phyloP scores from a whole-genome alignment of 2,888 invertebrate genomes.

The Pachymerium ferrugineum region DNA sequence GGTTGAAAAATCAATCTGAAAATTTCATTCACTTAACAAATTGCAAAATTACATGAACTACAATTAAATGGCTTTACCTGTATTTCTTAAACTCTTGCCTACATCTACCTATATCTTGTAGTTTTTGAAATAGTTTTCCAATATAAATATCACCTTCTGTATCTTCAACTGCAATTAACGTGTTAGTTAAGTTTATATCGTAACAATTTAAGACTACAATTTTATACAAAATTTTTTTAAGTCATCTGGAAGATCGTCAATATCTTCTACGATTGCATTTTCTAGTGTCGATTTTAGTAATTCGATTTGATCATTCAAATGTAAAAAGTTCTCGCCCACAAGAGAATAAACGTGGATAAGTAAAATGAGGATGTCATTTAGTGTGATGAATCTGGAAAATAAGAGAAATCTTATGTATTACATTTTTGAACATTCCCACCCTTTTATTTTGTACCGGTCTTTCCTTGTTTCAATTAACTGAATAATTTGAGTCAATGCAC shows the following conservation, averaged over 20 bases:
- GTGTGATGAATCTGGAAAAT: neutral
- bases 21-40: neutral
- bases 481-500: slow-evolving; percentile 21
- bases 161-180: neutral
- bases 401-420: too few relatives aligned
- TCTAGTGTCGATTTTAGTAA: neutral
- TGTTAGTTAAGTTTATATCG: neutral
- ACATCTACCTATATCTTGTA: slow-evolving; percentile 48
- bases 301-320: neutral
- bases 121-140: slow-evolving; percentile 46
- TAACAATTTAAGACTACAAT: neutral
- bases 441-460: neutral
- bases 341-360: slow-evolving; percentile 59
- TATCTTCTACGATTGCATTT: slow-evolving; percentile 24
- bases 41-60: neutral
- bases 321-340: slow-evolving; percentile 47
- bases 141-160: slow-evolving; percentile 38
- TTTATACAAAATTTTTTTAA: slow-evolving; percentile 39
- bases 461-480: slow-evolving; percentile 33
- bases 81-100: slow-evolving; percentile 49
- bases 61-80: slow-evolving; percentile 42
- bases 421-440: too few relatives aligned
- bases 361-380: slow-evolving; percentile 58
- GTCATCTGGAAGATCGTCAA: slow-evolving; percentile 39
- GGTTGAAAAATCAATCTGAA: neutral